These are phyloP conservation scores for Brachyrhaphis roseni DNA, from an alignment of 2,797 vertebrate species.

Conservation along the genomic window DNA sequence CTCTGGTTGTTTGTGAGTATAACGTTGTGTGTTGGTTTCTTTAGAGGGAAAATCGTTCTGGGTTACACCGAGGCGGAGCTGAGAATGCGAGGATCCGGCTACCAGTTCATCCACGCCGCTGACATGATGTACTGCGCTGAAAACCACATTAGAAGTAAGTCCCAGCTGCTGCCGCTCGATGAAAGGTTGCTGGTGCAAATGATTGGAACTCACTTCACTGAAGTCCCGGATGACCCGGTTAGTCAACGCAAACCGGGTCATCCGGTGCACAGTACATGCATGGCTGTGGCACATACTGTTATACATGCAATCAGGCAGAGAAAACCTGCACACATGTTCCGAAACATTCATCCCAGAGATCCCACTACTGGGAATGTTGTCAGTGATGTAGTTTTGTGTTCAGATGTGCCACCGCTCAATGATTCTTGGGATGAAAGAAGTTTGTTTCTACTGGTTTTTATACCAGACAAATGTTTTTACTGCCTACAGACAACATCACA, in stretches of 20 bases:
- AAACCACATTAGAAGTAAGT: constrained; percentile 80
- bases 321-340: constrained; percentile 32
- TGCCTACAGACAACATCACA: neutral
- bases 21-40: neutral
- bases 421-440: neutral
- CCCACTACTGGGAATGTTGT: neutral
- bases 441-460: neutral
- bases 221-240: constrained; percentile 64
- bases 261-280: constrained; percentile 21
- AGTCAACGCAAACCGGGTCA: constrained; percentile 23
- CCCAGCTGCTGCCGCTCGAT: neutral
- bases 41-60: constrained; percentile 78
- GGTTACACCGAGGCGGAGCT: constrained; percentile 82
- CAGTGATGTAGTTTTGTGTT: neutral
- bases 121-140: constrained; percentile 83
- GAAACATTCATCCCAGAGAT: constrained; percentile 26
- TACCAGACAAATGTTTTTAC: neutral
- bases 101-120: constrained; percentile 82
- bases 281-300: constrained; percentile 27
- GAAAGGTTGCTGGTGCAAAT: constrained; percentile 13
- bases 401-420: neutral
- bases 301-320: constrained; percentile 51
- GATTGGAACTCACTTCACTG: constrained; percentile 54
- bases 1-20: neutral
- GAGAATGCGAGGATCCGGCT: constrained; percentile 76